Conservation (phyloP, 1,140 invertebrate genomes). For the Tetramorium parvispinum region DNA sequence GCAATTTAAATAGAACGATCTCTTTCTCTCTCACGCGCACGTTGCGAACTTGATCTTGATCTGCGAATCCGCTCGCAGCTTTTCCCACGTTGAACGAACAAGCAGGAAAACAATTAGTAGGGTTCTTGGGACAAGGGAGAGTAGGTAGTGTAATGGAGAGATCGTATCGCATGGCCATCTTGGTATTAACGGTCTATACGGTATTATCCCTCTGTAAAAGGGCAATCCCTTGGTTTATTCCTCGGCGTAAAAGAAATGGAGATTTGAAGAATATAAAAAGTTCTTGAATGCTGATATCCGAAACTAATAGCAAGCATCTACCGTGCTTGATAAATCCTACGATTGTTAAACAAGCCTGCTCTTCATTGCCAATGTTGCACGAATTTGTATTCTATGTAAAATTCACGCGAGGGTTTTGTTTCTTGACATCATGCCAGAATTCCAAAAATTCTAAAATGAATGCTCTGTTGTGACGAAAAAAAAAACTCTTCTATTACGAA, state of each 20-base stretch:
- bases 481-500: not conserved
- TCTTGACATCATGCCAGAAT: not conserved
- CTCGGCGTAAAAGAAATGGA: not conserved
- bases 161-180: slow-evolving; percentile 70
- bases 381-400: slow-evolving; percentile 15
- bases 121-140: slow-evolving; percentile 46
- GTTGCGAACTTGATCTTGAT: slow-evolving; percentile 40
- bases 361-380: not conserved
- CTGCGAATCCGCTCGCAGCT: slow-evolving; percentile 41
- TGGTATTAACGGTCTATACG: slow-evolving; percentile 68
- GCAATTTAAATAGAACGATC: slow-evolving; percentile 21
- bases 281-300: slow-evolving; percentile 40
- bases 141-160: slow-evolving; percentile 67
- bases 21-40: not conserved
- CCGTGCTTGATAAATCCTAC: slow-evolving; percentile 48
- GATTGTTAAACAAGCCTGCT: slow-evolving; percentile 36
- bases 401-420: not conserved
- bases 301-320: slow-evolving; percentile 64
- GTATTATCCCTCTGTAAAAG: slow-evolving; percentile 70
- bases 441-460: slow-evolving; percentile 6
- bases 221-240: slow-evolving; percentile 45
- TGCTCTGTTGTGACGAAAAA: not conserved
- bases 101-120: slow-evolving; percentile 71
- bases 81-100: slow-evolving; percentile 65
- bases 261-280: slow-evolving; percentile 49